Percentiles rank a stretch among this genome's conserved stretches.
These are phyloP conservation scores for Volucella zonaria DNA, from an alignment of 2,888 invertebrate species.

Conservation along the genomic window DNA sequence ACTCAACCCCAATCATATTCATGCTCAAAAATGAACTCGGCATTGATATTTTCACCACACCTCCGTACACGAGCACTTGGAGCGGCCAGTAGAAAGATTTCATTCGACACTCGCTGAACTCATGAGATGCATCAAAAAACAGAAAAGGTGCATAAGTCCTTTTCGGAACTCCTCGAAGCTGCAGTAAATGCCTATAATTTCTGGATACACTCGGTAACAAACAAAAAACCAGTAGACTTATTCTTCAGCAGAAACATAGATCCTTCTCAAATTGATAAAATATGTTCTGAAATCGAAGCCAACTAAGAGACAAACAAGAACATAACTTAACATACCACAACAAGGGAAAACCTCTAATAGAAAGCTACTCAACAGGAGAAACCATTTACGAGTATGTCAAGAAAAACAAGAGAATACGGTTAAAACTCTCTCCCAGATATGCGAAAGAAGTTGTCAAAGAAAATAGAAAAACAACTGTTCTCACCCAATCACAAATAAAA, in stretches of 20 bases:
- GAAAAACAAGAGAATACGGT: background rate
- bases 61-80: no score
- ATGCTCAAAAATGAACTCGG: no score
- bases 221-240: background rate
- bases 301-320: slow-evolving; percentile 10
- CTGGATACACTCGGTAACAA: background rate
- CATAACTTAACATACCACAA: background rate
- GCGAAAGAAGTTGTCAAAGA: background rate
- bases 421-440: background rate
- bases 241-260: background rate
- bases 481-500: slow-evolving; percentile 12
- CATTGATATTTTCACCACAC: no score
- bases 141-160: no score
- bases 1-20: no score
- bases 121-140: no score
- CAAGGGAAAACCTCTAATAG: no score
- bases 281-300: background rate
- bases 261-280: background rate
- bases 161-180: no score
- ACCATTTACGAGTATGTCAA: background rate
- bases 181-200: no score
- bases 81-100: no score
- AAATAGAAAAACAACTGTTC: background rate
- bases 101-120: no score
- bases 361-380: slow-evolving; percentile 1